phyloP scores from a whole-genome alignment of 1,140 invertebrate species.

The Augochlora pura region DNA sequence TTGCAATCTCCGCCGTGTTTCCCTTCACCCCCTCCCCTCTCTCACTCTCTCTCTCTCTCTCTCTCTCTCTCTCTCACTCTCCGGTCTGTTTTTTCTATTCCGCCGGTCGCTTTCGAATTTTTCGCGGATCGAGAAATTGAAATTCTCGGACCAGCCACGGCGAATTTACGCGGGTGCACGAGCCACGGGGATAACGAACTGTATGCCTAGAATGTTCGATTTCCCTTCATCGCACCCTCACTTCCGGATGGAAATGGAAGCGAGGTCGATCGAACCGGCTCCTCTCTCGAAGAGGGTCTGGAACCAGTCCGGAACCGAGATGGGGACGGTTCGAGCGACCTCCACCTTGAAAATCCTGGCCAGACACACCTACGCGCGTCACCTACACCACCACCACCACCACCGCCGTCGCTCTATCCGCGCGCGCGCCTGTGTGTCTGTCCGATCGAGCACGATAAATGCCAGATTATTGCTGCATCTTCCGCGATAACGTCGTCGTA shows the following conservation, averaged over 20 bases:
- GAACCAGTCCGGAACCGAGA: constrained; percentile 55
- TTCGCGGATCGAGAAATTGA: constrained; percentile 43
- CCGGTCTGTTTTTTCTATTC: background rate
- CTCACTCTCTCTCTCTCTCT: no score
- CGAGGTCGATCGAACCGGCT: constrained; percentile 60
- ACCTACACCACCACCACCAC: no score
- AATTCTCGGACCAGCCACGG: constrained; percentile 28
- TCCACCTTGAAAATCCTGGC: constrained; percentile 60
- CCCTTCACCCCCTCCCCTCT: no score
- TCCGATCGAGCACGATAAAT: constrained; percentile 49
- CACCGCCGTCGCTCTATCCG: no score
- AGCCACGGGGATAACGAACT: constrained; percentile 44
- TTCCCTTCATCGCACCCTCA: constrained; percentile 62
- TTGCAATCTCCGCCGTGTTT: constrained; percentile 28
- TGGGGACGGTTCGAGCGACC: constrained; percentile 42
- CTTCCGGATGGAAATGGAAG: constrained; percentile 67
- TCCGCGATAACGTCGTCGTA: constrained; percentile 9
- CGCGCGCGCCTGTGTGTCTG: constrained; percentile 5
- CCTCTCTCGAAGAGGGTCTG: constrained; percentile 44
- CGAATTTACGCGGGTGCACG: constrained; percentile 26
- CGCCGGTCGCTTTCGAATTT: constrained; percentile 9
- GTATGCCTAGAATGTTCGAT: constrained; percentile 58
- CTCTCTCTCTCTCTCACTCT: background rate
- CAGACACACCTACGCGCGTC: background rate
- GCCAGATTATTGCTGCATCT: constrained; percentile 21